Conservation (phyloP, 2,888 invertebrate species). For the Hedychridium roseum region DNA sequence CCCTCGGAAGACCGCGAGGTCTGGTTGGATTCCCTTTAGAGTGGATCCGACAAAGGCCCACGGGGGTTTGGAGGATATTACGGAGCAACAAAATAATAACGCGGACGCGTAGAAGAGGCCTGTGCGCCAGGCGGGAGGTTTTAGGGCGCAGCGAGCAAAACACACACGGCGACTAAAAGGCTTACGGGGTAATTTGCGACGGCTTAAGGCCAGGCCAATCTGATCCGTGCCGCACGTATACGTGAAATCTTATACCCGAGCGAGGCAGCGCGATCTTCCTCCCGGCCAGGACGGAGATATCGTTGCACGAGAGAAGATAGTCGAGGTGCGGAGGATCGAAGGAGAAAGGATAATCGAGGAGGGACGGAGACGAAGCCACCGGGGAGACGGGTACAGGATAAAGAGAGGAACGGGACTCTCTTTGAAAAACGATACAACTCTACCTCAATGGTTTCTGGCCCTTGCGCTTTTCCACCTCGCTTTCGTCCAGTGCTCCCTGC, state of each 20-base stretch:
- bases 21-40: conserved; percentile 42
- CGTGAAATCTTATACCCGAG: conserved; percentile 54
- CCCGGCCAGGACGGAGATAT: conserved; percentile 19
- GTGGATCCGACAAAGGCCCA: conserved; percentile 39
- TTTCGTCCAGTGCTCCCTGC: conserved; percentile 12
- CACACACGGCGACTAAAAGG: conserved; percentile 57
- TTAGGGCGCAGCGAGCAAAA: conserved; percentile 47
- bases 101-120: conserved; percentile 12
- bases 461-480: conserved; percentile 10
- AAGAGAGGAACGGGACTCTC: conserved; percentile 41
- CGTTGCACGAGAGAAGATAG: conserved; percentile 21
- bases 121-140: conserved; percentile 23
- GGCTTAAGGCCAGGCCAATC: conserved; percentile 60
- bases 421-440: conserved; percentile 58
- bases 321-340: conserved; percentile 23
- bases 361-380: too few species aligned
- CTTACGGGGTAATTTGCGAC: conserved; percentile 60
- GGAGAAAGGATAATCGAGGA: conserved; percentile 18
- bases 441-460: conserved; percentile 34
- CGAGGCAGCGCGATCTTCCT: conserved; percentile 23
- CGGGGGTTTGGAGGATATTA: conserved; percentile 45
- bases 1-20: conserved; percentile 17
- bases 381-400: too few species aligned
- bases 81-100: conserved; percentile 46
- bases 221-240: conserved; percentile 49